Conservation (phyloP, 2,797 vertebrate species). For the Dendrocincla tyrannina region DNA sequence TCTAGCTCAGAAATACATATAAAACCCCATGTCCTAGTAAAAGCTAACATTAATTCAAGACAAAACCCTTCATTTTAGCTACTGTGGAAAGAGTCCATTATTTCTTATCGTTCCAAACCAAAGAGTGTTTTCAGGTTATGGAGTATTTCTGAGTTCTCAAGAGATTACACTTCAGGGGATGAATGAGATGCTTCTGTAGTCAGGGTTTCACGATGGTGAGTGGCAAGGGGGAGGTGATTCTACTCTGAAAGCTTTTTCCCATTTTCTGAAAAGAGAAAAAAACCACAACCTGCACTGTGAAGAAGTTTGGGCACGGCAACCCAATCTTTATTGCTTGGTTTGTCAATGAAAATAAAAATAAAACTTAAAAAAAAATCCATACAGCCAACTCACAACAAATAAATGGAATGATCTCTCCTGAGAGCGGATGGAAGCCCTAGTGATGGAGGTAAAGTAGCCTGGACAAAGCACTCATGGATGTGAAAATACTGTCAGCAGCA, state of each 20-base stretch:
- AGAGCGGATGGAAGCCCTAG: neutral
- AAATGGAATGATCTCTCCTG: conserved; percentile 64
- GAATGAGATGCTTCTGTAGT: neutral
- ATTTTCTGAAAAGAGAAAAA: neutral
- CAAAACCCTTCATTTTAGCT: conserved; percentile 28
- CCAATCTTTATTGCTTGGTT: conserved; percentile 52
- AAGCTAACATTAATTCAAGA: conserved; percentile 47
- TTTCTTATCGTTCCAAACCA: conserved; percentile 45
- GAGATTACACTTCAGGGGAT: conserved; percentile 27
- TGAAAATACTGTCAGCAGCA: conserved; percentile 7
- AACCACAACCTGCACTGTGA: neutral
- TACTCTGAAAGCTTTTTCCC: conserved; percentile 34
- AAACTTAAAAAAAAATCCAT: conserved; percentile 65
- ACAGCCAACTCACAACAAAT: conserved; percentile 30
- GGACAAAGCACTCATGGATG: conserved; percentile 52
- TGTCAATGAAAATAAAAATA: conserved; percentile 69
- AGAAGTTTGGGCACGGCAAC: conserved; percentile 1
- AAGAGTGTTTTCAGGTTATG: conserved; percentile 21
- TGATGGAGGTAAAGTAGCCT: conserved; percentile 33
- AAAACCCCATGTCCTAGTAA: conserved; percentile 13
- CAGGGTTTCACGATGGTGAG: neutral
- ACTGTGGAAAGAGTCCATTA: conserved; percentile 27
- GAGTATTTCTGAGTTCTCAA: conserved; percentile 28
- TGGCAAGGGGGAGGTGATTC: neutral
- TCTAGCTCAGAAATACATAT: conserved; percentile 20